Percentiles rank a stretch among this genome's conserved stretches.
phyloP scores from a whole-genome alignment of 2,113 vertebrate genomes.

The Tychaedon coryphoeus region DNA sequence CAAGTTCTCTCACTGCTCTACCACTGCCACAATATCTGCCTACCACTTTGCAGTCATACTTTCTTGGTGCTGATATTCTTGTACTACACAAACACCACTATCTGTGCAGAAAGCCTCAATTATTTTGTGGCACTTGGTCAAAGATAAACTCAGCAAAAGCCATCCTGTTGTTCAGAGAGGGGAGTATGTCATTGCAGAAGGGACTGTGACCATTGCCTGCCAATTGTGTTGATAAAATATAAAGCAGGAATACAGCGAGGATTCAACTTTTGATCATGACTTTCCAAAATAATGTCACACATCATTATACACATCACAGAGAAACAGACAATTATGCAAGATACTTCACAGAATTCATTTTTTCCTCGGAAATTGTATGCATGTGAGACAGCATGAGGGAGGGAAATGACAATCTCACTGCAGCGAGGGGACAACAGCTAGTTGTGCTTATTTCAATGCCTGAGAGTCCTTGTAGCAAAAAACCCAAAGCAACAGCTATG shows the following conservation, averaged over 20 bases:
- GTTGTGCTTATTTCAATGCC: conserved; percentile 9
- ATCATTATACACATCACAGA: conserved; percentile 9
- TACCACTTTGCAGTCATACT: not conserved
- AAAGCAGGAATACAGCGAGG: not conserved
- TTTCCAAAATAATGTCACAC: not conserved
- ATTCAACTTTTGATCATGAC: not conserved
- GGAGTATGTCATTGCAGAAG: not conserved
- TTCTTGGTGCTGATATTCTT: not conserved
- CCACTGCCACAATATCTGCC: not conserved
- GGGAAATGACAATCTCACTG: conserved; percentile 21
- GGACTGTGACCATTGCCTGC: not conserved
- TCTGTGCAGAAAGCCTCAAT: not conserved
- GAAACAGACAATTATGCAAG: not conserved
- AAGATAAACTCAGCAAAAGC: not conserved
- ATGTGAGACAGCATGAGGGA: not conserved
- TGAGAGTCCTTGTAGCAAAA: not conserved
- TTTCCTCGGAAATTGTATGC: not conserved
- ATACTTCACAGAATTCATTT: not conserved
- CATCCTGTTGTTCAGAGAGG: not conserved
- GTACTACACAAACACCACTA: not conserved
- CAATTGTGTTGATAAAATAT: not conserved
- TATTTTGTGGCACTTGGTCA: not conserved
- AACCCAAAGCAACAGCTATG: not conserved
- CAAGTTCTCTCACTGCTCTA: not conserved
- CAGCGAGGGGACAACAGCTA: not conserved